These are phyloP conservation scores for Enteromius paludinosus DNA, from an alignment of 2,797 vertebrate species.

Conservation along the genomic window DNA sequence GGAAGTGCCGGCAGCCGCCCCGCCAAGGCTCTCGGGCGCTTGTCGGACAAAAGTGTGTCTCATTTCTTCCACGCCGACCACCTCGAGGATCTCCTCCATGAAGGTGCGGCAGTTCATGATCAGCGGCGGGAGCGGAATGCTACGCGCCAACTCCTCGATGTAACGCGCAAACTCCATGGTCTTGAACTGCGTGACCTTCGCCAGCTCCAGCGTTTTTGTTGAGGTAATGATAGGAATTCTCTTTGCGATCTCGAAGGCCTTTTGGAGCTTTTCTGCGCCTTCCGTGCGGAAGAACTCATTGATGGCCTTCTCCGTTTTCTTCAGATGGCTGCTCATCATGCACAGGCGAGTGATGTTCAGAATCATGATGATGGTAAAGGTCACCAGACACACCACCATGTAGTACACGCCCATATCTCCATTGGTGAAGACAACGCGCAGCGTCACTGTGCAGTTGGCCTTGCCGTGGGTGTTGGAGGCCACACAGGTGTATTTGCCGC, in stretches of 20 bases:
- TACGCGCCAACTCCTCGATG: slow-evolving; percentile 95
- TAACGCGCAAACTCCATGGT: slow-evolving; percentile 99
- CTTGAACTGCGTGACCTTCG: slow-evolving; percentile 98
- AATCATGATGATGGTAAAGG: slow-evolving; percentile 95
- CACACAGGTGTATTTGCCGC: slow-evolving; percentile 95
- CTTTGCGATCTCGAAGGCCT: slow-evolving; percentile 98
- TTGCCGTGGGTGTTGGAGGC: slow-evolving; percentile 86
- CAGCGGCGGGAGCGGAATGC: slow-evolving; percentile 96
- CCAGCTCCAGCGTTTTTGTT: slow-evolving; percentile 96
- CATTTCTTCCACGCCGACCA: slow-evolving; percentile 95
- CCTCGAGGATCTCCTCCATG: slow-evolving; percentile 98
- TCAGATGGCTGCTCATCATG: slow-evolving; percentile 99
- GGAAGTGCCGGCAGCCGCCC: slow-evolving; percentile 40
- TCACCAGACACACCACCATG: slow-evolving; percentile 96
- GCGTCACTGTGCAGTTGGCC: slow-evolving; percentile 91
- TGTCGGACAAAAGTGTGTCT: slow-evolving; percentile 92
- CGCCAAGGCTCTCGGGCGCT: slow-evolving; percentile 80
- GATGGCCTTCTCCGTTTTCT: slow-evolving; percentile 98
- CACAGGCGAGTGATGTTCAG: slow-evolving; percentile 95
- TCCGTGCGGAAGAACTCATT: slow-evolving; percentile 98
- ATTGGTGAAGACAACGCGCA: slow-evolving; percentile 91
- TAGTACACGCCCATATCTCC: slow-evolving; percentile 99
- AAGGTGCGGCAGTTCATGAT: slow-evolving; percentile 99
- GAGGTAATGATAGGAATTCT: slow-evolving; percentile 98
- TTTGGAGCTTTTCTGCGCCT: slow-evolving; percentile 97